Conservation (phyloP, 2,888 invertebrate genomes). For the Thalpophila matura region DNA sequence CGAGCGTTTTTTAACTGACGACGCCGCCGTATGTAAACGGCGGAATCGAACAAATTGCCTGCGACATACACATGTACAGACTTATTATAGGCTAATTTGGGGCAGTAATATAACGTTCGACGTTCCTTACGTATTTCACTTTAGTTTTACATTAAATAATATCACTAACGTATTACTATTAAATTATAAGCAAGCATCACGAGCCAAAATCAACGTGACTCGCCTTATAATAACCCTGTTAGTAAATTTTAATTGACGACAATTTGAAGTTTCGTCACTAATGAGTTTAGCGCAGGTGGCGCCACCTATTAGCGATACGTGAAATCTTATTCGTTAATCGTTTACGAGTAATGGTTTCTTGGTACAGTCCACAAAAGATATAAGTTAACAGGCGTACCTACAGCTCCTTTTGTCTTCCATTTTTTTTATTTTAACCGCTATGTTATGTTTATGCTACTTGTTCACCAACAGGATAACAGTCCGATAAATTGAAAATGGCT, state of each 20-base stretch:
- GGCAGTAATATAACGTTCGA: not conserved
- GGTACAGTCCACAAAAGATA: constrained; percentile 3
- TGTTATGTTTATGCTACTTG: too few species aligned
- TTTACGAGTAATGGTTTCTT: constrained; percentile 30
- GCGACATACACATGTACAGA: too few species aligned
- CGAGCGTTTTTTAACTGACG: too few species aligned
- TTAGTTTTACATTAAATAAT: not conserved
- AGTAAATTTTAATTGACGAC: constrained; percentile 75
- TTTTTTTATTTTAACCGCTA: too few species aligned
- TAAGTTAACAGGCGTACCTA: not conserved
- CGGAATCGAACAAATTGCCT: too few species aligned
- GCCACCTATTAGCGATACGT: constrained; percentile 69
- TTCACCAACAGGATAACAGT: too few species aligned
- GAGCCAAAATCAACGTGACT: constrained; percentile 61
- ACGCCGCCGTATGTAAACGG: too few species aligned
- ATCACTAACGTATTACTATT: constrained; percentile 1
- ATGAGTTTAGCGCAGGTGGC: constrained; percentile 74
- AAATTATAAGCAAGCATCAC: constrained; percentile 11
- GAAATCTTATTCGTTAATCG: constrained; percentile 60
- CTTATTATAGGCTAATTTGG: not conserved
- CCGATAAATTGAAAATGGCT: too few species aligned
- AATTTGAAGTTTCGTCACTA: constrained; percentile 73
- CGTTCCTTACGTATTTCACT: not conserved
- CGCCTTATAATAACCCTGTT: constrained; percentile 68
- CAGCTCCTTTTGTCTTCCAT: too few species aligned